Base-by-base conservation (phyloP, 2,888 invertebrate genomes). In the Elysia crispata region DNA sequence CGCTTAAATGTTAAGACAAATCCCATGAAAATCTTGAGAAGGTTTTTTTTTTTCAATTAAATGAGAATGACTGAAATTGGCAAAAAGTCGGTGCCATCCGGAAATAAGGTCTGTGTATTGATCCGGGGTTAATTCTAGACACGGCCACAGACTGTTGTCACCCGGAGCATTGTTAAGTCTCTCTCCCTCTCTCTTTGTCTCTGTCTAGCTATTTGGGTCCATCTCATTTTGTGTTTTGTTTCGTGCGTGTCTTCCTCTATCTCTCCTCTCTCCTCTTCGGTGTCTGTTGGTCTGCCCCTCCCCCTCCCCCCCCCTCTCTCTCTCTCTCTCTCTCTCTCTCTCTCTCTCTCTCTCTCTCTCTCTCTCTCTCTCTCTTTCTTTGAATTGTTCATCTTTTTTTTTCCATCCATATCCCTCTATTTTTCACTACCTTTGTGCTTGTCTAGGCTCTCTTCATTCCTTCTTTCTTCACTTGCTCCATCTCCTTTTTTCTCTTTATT, bases 341-440 rank as follows among this genome's bases (percentile, higher is more conserved):
- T 69, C n/a, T 69, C 69, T 77, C 77, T 69, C 77, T 77, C 30
- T 69, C 77, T 57, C 57, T 31, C 31, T 57, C 54, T 70, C 31
- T 69, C 25, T 57, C 57, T 54, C 57, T n/a, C 77, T 30, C 69
- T 30, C 33, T 41, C n/a, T 72, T 20, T 25, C 57, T 50, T 25
- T 23, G 23, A 11, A 8, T 18, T 73, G 25, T 20, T 31, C 50
- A 25, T 49, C 25, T 73, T 28, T 54, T 62, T 57, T 23, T 76
- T 62, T 76, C 64, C 28, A 33, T 76, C 23, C 62, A 33, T 64
- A n/a, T 31, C 64, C 50, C 31, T 30, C 25, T 5, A 23, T 28
- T 25, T 6, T 28, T 28, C 1, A 6, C 5, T 23, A n/a, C 15
- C 30, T 13, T 25, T 67, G 23, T 28, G 15, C 41, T 30, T 62